Base-by-base conservation (phyloP, 1,140 invertebrate genomes). In the Pseudomyrmex concolor region DNA sequence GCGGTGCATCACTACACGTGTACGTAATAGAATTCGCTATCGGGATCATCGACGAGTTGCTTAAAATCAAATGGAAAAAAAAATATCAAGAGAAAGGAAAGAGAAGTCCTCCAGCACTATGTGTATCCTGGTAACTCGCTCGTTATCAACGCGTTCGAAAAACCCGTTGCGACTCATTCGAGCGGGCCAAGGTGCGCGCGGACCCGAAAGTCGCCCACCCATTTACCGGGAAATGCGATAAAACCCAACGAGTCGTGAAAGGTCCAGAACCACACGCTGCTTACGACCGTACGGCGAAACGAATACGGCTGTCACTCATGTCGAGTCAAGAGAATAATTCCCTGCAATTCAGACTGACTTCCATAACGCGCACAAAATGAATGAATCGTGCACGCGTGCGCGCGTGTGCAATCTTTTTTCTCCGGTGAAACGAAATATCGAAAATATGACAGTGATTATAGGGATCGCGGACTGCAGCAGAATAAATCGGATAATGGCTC, bases 151-250 rank as follows among this genome's bases (percentile, higher is more conserved):
- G 2, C 19, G 10, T 54, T 64, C 10, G 0, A 78, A 34, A 34
- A 70, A 70, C 7, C 57, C 59, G 19, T 67, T 9, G 59, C 10
- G 34, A 25, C 57, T n/a, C 19, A 2, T 17, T 45, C 22, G 25
- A n/a, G 68, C 10, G 34, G 59, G 5, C 34, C 15, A 48, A 70
- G 19, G 17, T 73, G 48, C 48, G 45, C 74, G 34, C 59, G 45
- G 72, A 82, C 71, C 78, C 50, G 50, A 86, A 77, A 83, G 68
- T 85, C 72, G 67, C n/a, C 66, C 71, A 54, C 34, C 22, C 45
- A 55, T 62, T 34, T 74, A 59, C 13, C 50, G 55, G 62, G 50
- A 70, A 85, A 64, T 55, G n/a, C 63, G 25, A 67, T 10, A n/a
- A 62, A 66, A 67, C 1, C 19, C 43, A 67, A 59, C 19, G 66